phyloP scores from a whole-genome alignment of 2,797 vertebrate genomes.

The Clarias platycephalus region DNA sequence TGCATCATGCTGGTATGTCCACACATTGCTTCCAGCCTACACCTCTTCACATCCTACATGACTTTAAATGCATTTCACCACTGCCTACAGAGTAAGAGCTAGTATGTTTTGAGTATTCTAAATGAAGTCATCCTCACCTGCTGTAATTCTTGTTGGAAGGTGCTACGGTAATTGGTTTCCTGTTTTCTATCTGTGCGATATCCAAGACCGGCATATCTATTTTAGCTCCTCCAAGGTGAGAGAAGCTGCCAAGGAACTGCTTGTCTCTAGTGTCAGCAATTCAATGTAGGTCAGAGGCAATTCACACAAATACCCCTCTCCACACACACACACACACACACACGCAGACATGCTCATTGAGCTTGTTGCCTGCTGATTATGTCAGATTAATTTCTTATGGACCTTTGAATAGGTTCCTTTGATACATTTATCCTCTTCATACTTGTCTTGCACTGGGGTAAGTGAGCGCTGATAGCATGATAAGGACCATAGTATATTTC shows the following conservation, averaged over 20 bases:
- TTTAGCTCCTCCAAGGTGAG: slow-evolving; percentile 30
- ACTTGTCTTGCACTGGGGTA: slow-evolving; percentile 53
- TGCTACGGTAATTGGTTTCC: not conserved
- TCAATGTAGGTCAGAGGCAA: slow-evolving; percentile 68
- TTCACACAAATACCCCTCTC: slow-evolving; percentile 8
- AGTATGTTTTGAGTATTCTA: not conserved
- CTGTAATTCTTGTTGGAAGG: slow-evolving; percentile 4
- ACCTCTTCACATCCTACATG: not conserved
- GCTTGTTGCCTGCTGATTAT: slow-evolving; percentile 67
- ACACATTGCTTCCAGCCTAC: not conserved
- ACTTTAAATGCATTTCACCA: not conserved
- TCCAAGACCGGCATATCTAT: not conserved
- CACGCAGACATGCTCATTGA: slow-evolving; percentile 6
- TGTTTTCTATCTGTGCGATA: not conserved
- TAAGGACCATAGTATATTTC: slow-evolving; percentile 66
- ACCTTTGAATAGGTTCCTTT: slow-evolving; percentile 61
- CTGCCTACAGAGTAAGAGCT: slow-evolving; percentile 7
- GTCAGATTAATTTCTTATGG: slow-evolving; percentile 72
- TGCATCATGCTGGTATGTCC: not conserved
- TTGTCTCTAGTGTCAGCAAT: slow-evolving; percentile 51
- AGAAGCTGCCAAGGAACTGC: slow-evolving; percentile 20
- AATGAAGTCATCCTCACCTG: slow-evolving; percentile 4
- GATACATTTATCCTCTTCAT: slow-evolving; percentile 53
- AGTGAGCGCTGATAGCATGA: slow-evolving; percentile 31
- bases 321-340: not conserved